Evolutionary conservation across 2,797 vertebrate genomes (phyloP).

Genomic region (Premnoplex brunnescens): DNA sequence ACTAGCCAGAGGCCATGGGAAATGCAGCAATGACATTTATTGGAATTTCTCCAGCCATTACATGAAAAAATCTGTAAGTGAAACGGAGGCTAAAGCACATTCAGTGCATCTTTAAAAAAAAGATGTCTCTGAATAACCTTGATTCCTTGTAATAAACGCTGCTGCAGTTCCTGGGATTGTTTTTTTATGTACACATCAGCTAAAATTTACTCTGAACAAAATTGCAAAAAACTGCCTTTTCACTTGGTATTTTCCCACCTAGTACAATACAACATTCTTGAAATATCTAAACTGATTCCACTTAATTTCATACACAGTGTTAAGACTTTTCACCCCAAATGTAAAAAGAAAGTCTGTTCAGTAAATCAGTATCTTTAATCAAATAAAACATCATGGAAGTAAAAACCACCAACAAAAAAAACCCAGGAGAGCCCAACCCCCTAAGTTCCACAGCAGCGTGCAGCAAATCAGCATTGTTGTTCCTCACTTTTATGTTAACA

Average conservation of each 20-base stretch:
- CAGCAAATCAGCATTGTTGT: constrained; percentile 4
- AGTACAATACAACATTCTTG: background rate
- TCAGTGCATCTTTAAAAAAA: constrained; percentile 10
- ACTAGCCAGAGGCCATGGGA: constrained; percentile 27
- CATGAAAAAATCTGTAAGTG: constrained; percentile 50
- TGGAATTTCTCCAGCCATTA: constrained; percentile 72
- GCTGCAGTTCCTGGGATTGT: constrained; percentile 24
- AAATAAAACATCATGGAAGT: constrained; percentile 17
- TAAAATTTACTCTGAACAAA: constrained; percentile 48
- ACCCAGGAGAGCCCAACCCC: background rate
- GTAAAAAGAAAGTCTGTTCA: constrained; percentile 14
- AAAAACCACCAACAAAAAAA: background rate
- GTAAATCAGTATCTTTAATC: constrained; percentile 14
- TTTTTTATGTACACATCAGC: constrained; percentile 5
- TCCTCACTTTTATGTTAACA: background rate
- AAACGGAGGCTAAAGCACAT: constrained; percentile 61
- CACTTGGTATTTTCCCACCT: background rate
- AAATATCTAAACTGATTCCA: constrained; percentile 33
- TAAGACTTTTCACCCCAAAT: constrained; percentile 36
- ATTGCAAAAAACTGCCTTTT: constrained; percentile 4
- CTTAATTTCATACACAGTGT: constrained; percentile 21
- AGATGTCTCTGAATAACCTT: constrained; percentile 22
- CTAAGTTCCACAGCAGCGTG: background rate
- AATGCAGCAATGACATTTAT: constrained; percentile 76
- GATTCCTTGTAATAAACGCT: constrained; percentile 23